Base-by-base conservation (phyloP, 2,113 vertebrate species). In the Numida meleagris region DNA sequence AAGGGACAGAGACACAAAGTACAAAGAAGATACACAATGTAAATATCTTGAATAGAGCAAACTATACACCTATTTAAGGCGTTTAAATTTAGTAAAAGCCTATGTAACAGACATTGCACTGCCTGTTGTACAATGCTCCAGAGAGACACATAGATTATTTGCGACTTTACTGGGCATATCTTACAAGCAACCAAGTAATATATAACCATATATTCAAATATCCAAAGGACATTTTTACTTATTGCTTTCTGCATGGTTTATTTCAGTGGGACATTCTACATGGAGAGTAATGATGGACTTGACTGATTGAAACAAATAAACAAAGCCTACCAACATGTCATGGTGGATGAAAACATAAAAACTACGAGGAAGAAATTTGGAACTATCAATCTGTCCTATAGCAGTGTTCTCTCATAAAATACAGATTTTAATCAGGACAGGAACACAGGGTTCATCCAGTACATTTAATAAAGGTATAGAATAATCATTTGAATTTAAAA, bases 401-500 rank as follows among this genome's bases (percentile, higher is more conserved):
- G 8, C 10, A 7, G 11, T 46, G 6, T 74, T 58, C 19, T 6
- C 2, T 42, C 33, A 59, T 33, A 19, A 71, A 62, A n/a, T 34
- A 70, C 0, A 36, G 31, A 55, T 78, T 83, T 86, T 74, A 55
- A 46, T 46, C 3, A 53, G n/a, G 19, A 36, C 21, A 42, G 21
- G 29, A 77, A 75, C 3, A 75, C 17, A 18, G 10, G 13, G 1
- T 9, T 84, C 1, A n/a, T 67, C 13, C 4, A 23, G 71, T 20
- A 20, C 5, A 15, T 75, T 59, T 68, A 75, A 20, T 5, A 50
- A 17, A 67, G 4, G 9, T 78, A 4, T 38, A 23, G 24, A 88
- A 88, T 58, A 80, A 43, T 66, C 2, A 53, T 53, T 84, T 78
- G 12, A 20, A 68, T 92, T 82, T 57, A 42, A 72, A 91, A 89